Percentiles rank a stretch among this genome's conserved stretches.
phyloP scores from a whole-genome alignment of 2,113 vertebrate species.

The Scartelaos histophorus region DNA sequence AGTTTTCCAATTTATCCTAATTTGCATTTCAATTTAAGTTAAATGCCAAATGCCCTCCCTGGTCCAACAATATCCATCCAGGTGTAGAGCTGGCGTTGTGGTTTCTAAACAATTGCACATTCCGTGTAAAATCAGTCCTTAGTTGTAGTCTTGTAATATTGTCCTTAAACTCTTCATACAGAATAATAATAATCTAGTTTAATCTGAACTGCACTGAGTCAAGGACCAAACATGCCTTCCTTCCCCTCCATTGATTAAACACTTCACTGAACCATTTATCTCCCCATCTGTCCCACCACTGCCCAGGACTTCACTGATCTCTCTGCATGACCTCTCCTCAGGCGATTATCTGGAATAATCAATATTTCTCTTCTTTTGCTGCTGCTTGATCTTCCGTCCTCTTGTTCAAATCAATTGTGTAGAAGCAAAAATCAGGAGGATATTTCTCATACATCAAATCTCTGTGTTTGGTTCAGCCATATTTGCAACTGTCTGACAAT shows the following conservation, averaged over 20 bases:
- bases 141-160: neutral
- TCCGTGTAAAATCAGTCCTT: neutral
- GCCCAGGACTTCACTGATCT: slow-evolving; percentile 23
- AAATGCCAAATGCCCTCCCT: too few species aligned
- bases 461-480: neutral
- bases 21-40: too few species aligned
- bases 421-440: neutral
- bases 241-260: slow-evolving; percentile 21
- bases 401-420: slow-evolving; percentile 13
- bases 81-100: too few species aligned
- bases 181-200: neutral
- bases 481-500: neutral
- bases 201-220: neutral
- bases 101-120: too few species aligned
- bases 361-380: slow-evolving; percentile 20
- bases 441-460: slow-evolving; percentile 6
- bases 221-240: slow-evolving; percentile 2
- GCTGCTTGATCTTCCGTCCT: slow-evolving; percentile 20
- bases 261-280: slow-evolving; percentile 10
- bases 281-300: slow-evolving; percentile 1
- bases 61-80: too few species aligned
- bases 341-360: slow-evolving; percentile 28
- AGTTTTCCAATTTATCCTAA: too few species aligned
- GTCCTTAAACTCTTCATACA: neutral
- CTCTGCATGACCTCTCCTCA: slow-evolving; percentile 8